Evolutionary conservation across 2,888 invertebrate species (phyloP).

Genomic region (Toxonevra muliebris): DNA sequence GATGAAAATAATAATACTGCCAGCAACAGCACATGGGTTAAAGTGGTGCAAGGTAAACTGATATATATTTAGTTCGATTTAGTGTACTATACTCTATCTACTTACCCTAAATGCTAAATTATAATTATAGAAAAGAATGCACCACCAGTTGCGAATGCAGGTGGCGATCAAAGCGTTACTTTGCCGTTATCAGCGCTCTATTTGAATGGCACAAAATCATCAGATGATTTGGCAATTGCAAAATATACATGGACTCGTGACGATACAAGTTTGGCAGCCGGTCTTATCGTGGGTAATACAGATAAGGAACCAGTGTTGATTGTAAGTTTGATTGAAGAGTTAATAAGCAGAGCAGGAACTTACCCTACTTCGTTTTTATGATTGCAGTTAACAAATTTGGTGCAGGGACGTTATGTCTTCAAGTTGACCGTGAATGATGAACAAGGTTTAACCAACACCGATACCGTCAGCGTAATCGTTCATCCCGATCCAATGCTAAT

Average conservation of each 20-base stretch:
- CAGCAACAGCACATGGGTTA: slow-evolving; percentile 75
- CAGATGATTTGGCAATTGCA: slow-evolving; percentile 86
- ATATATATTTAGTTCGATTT: background rate
- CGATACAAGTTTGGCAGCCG: slow-evolving; percentile 82
- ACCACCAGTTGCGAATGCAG: slow-evolving; percentile 87
- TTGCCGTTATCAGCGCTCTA: slow-evolving; percentile 80
- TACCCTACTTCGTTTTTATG: background rate
- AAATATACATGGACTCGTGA: slow-evolving; percentile 86
- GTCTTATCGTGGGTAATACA: slow-evolving; percentile 79
- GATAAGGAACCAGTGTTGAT: slow-evolving; percentile 82
- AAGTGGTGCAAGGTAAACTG: slow-evolving; percentile 82
- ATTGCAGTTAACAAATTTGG: slow-evolving; percentile 79
- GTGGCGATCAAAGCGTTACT: slow-evolving; percentile 81
- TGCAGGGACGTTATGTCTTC: slow-evolving; percentile 88
- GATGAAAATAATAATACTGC: slow-evolving; percentile 88
- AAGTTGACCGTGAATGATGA: slow-evolving; percentile 89
- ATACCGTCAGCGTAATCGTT: slow-evolving; percentile 85
- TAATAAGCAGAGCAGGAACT: background rate
- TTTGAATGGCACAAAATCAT: slow-evolving; percentile 85
- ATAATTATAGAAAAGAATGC: slow-evolving; percentile 80
- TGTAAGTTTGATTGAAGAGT: slow-evolving; percentile 67
- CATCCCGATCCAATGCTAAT: slow-evolving; percentile 79
- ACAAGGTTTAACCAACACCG: slow-evolving; percentile 83
- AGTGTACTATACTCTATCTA: background rate
- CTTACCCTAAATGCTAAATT: slow-evolving; percentile 18